These are phyloP conservation scores for Tineola bisselliella DNA, from an alignment of 2,888 invertebrate species.

Conservation along the genomic window DNA sequence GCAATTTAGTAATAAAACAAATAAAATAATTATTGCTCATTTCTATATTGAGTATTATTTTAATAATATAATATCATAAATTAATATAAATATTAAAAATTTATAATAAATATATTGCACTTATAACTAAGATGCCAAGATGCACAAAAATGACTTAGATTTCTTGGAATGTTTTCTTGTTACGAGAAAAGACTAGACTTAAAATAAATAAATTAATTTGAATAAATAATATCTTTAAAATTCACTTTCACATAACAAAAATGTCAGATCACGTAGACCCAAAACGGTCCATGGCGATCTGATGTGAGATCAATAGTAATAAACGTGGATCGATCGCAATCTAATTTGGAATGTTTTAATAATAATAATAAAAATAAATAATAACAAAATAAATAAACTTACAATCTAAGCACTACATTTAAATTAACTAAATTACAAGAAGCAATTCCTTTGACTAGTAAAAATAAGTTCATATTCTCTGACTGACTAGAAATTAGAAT, in stretches of 20 bases:
- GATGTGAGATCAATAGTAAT: too few species aligned
- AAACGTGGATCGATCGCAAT: too few species aligned
- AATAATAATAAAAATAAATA: background rate
- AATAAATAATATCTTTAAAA: background rate
- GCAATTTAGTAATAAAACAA: background rate
- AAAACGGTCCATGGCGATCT: too few species aligned
- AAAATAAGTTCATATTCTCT: background rate
- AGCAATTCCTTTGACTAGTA: background rate
- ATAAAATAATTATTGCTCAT: background rate
- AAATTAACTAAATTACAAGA: background rate
- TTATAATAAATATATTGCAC: constrained; percentile 17
- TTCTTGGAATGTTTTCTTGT: constrained; percentile 24
- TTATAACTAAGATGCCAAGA: constrained; percentile 8
- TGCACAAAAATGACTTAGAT: background rate
- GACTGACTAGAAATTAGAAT: too few species aligned
- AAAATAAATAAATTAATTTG: background rate
- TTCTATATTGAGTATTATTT: background rate
- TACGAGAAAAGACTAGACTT: background rate
- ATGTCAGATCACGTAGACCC: too few species aligned
- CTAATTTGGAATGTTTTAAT: background rate
- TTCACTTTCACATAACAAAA: too few species aligned
- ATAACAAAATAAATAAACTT: background rate
- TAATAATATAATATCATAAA: constrained; percentile 12
- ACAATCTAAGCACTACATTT: background rate
- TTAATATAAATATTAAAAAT: constrained; percentile 29